These are phyloP conservation scores for Prorops nasuta DNA, from an alignment of 1,140 invertebrate species.

Conservation along the genomic window DNA sequence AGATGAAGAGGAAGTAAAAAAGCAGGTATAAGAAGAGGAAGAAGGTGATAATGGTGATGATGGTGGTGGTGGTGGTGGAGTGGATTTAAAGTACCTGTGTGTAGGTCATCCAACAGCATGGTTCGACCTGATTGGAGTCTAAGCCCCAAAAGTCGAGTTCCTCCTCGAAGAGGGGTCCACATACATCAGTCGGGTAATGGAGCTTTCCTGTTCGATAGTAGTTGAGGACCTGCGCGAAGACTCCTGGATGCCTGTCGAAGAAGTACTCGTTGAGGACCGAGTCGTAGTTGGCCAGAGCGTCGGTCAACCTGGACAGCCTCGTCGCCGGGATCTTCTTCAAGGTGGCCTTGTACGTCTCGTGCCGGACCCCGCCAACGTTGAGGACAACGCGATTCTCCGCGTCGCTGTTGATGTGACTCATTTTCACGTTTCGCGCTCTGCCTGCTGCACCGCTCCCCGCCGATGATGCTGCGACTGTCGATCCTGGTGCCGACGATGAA, in stretches of 20 bases:
- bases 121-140: conserved; percentile 93
- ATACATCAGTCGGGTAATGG: conserved; percentile 97
- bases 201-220: conserved; percentile 95
- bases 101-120: conserved; percentile 99
- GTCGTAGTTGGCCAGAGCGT: conserved; percentile 92
- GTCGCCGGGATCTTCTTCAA: conserved; percentile 95
- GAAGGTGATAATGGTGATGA: no score
- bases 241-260: conserved; percentile 96
- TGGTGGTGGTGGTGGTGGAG: no score
- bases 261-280: conserved; percentile 97
- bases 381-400: conserved; percentile 86
- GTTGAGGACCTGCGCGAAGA: conserved; percentile 92
- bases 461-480: no score
- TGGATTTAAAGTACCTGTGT: conserved; percentile 74
- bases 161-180: conserved; percentile 96
- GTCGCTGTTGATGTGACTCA: conserved; percentile 53
- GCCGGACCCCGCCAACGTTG: conserved; percentile 96
- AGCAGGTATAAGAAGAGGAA: no score
- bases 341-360: conserved; percentile 93
- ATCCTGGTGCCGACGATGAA: no score
- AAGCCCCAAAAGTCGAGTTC: conserved; percentile 96
- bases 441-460: no score
- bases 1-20: no score
- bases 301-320: conserved; percentile 82
- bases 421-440: conserved; percentile 42